Evolutionary conservation across 2,113 vertebrate genomes (phyloP).

Genomic region (Egretta garzetta): DNA sequence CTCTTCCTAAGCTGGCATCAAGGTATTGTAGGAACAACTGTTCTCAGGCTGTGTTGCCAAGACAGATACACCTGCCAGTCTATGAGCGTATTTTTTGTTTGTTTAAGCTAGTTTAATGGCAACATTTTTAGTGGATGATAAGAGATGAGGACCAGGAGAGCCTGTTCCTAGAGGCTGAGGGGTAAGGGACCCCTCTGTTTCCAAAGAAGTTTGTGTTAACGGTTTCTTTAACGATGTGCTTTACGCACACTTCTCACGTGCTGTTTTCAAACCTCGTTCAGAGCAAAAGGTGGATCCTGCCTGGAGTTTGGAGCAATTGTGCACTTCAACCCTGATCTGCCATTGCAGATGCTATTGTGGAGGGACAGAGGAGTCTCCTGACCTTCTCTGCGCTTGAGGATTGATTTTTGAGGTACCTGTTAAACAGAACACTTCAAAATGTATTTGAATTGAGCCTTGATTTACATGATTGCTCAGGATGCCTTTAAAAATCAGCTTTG

Average conservation of each 20-base stretch:
- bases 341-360: not conserved
- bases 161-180: not conserved
- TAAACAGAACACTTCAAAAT: not conserved
- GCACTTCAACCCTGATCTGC: not conserved
- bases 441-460: not conserved
- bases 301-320: not conserved
- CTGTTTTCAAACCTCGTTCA: not conserved
- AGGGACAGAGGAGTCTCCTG: not conserved
- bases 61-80: not conserved
- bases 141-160: not conserved
- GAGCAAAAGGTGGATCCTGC: not conserved
- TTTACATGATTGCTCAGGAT: not conserved
- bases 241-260: not conserved
- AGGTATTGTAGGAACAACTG: not conserved
- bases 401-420: not conserved
- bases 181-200: not conserved
- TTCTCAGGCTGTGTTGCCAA: conserved; percentile 16
- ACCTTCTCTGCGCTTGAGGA: not conserved
- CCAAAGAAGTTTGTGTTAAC: not conserved
- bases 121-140: conserved; percentile 15
- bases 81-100: conserved; percentile 17
- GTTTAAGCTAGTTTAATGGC: not conserved
- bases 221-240: not conserved
- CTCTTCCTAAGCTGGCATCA: not conserved
- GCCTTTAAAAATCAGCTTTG: not conserved